phyloP scores from a whole-genome alignment of 2,113 vertebrate genomes.

The Myrmecobius fasciatus region DNA sequence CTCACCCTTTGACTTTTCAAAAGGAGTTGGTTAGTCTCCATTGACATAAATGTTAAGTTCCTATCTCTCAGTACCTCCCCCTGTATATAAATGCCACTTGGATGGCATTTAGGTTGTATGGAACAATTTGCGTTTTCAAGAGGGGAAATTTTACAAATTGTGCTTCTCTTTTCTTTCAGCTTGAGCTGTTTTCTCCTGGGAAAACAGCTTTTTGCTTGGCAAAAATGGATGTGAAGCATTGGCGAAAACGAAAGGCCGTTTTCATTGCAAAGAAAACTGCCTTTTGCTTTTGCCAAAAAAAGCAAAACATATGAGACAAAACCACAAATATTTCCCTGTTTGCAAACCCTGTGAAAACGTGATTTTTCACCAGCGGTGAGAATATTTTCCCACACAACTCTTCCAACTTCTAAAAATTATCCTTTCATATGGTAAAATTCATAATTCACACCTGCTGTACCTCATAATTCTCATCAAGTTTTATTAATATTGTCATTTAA shows the following conservation, averaged over 20 bases:
- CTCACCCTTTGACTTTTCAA: constrained; percentile 31
- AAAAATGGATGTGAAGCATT: constrained; percentile 82
- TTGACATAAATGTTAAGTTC: background rate
- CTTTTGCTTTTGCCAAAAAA: constrained; percentile 81
- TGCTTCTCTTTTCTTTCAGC: constrained; percentile 78
- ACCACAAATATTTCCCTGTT: constrained; percentile 82
- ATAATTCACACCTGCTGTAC: constrained; percentile 37
- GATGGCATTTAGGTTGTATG: constrained; percentile 65
- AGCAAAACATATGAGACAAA: constrained; percentile 82
- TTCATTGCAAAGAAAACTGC: constrained; percentile 82
- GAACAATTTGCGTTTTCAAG: constrained; percentile 74
- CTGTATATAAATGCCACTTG: constrained; percentile 26
- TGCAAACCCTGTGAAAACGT: constrained; percentile 80
- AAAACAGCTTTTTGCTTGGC: constrained; percentile 82
- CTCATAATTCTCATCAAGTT: constrained; percentile 15
- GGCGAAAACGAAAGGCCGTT: constrained; percentile 80
- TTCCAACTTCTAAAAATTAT: constrained; percentile 69
- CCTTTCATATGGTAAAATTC: constrained; percentile 52
- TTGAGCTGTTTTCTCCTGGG: constrained; percentile 78
- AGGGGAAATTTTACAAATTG: constrained; percentile 74
- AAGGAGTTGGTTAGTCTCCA: background rate
- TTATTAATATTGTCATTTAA: constrained; percentile 30
- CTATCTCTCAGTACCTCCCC: constrained; percentile 7
- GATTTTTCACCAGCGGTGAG: constrained; percentile 77
- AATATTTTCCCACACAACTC: constrained; percentile 64